Percentiles rank a stretch among this genome's conserved stretches.
phyloP scores from a whole-genome alignment of 1,140 invertebrate genomes.

The Amyelois transitella region DNA sequence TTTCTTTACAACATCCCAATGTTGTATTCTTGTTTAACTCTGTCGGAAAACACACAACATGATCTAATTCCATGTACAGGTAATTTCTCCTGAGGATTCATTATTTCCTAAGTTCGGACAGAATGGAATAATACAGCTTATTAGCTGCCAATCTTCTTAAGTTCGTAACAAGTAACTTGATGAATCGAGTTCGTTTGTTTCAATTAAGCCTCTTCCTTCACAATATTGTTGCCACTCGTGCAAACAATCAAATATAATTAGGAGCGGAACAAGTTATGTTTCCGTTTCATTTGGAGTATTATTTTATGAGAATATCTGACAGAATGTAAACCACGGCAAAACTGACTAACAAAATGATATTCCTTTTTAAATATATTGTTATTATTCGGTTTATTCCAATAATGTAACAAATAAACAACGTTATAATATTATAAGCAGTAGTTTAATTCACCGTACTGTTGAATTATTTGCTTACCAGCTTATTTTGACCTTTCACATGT shows the following conservation, averaged over 20 bases:
- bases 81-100: slow-evolving; percentile 15
- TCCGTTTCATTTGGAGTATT: not conserved
- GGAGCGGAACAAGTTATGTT: not conserved
- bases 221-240: not conserved
- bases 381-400: too few relatives aligned
- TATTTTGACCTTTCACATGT: too few relatives aligned
- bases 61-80: slow-evolving; percentile 8
- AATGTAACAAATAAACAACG: too few relatives aligned
- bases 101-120: slow-evolving; percentile 5
- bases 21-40: too few relatives aligned
- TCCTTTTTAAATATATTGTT: too few relatives aligned
- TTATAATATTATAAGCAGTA: too few relatives aligned
- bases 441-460: too few relatives aligned
- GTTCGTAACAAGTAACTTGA: slow-evolving; percentile 14
- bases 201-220: not conserved
- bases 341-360: too few relatives aligned
- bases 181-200: slow-evolving; percentile 6
- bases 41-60: too few relatives aligned
- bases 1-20: too few relatives aligned
- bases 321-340: not conserved
- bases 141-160: slow-evolving; percentile 1
- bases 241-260: not conserved
- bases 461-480: too few relatives aligned
- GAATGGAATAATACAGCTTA: slow-evolving; percentile 3
- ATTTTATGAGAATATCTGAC: not conserved